Evolutionary conservation across 1,140 invertebrate genomes (phyloP), one percentile per base, ranked within the genome.

Genomic region (Antheraea mylitta): DNA sequence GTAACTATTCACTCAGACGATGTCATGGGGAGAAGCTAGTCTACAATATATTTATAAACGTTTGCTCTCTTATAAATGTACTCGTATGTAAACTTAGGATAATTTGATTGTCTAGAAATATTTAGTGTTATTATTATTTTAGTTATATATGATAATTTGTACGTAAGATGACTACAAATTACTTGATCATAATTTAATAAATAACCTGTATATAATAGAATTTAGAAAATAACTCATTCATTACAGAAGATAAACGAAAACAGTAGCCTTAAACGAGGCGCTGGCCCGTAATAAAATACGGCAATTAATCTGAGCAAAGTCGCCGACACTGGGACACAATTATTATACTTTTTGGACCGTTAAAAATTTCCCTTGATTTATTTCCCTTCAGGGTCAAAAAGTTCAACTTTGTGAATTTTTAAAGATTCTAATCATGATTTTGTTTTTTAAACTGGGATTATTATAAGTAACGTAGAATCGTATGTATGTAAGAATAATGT

Each of bases 291-390:
- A 77, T 76, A 70, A 76, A 79, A 79, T 73, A 72, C 68, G 45
- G 71, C 71, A 75, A 79, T 79, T 75, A 75, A 79, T 79, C 72
- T 75, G 59, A 61, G 73, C 73, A 65, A 72, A 75, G 71, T 77
- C 73, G 64, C 69, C 58, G 75, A 77, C 75, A 74, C 19, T 65
- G 53, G 48, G 61, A 67, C 64, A 72, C 42, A 74, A 71, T 74
- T 69, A 72, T 72, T 71, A 74, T 72, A 68, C 68, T 71, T 71
- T 74, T 72, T 67, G 71, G 65, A 70, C 64, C 64, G 30, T 38
- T 71, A 70, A 69, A 73, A 75, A 73, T 69, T 68, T 45, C 60
- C 18, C 18, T 19, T 67, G 71, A 76, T 70, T 68, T 66, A 73
- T 72, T 66, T 70, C 58, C 53, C 16, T 66, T 58, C 64, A 53